Evolutionary conservation across 2,113 vertebrate species (phyloP).

Genomic region (Phalacrocorax brasilianus): DNA sequence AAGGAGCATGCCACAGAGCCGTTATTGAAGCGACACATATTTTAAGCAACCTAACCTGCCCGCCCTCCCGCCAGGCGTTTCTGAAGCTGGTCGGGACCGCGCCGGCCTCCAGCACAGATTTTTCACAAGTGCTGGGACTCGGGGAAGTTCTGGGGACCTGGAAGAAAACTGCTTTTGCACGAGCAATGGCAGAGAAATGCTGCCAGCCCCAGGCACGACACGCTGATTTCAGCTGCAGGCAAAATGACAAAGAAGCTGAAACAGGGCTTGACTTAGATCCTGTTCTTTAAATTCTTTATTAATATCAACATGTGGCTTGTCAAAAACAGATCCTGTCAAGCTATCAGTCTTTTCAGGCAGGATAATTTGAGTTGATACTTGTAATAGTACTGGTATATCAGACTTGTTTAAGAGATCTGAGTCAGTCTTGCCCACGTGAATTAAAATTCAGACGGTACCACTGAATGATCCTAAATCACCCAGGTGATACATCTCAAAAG

Average conservation of each 20-base stretch:
- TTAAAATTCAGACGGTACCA: not conserved
- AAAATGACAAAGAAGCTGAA: not conserved
- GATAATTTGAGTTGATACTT: not conserved
- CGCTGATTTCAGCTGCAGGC: rapidly evolving
- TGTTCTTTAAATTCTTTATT: not conserved
- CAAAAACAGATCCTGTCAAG: not conserved
- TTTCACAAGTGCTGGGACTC: not conserved
- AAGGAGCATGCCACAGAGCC: rapidly evolving
- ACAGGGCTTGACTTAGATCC: not conserved
- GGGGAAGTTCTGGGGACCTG: not conserved
- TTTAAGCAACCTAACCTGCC: not conserved
- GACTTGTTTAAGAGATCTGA: not conserved
- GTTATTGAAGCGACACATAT: rapidly evolving
- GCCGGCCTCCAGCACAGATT: not conserved
- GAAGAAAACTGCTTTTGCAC: not conserved
- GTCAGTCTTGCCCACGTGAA: not conserved
- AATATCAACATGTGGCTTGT: not conserved
- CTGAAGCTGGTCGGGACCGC: not conserved
- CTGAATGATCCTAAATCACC: not conserved
- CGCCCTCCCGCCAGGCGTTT: not conserved
- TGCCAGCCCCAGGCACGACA: not conserved
- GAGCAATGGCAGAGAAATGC: rapidly evolving
- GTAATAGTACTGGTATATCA: not conserved
- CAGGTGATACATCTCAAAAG: not conserved
- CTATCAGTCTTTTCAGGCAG: not conserved